Evolutionary conservation across 2,888 invertebrate species (phyloP).

Genomic region (Apamea monoglypha): DNA sequence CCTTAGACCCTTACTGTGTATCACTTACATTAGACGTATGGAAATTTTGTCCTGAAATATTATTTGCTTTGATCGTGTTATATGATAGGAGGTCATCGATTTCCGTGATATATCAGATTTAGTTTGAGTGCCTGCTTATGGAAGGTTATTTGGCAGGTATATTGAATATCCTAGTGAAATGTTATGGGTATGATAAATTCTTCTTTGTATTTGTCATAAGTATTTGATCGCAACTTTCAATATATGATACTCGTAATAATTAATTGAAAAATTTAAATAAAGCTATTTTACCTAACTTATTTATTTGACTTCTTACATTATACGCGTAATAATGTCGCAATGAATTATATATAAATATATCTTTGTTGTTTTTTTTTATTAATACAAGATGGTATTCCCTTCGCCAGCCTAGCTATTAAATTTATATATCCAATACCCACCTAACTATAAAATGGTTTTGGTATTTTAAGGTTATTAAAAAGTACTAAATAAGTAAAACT

Average conservation of each 20-base stretch:
- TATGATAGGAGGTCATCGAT: constrained; percentile 59
- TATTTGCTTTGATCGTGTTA: constrained; percentile 81
- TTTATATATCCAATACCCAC: not conserved
- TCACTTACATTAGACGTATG: constrained; percentile 86
- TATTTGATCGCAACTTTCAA: not conserved
- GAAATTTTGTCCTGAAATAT: constrained; percentile 82
- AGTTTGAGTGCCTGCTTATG: constrained; percentile 21
- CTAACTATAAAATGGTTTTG: not conserved
- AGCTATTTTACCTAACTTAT: too few species aligned
- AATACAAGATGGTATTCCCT: not conserved
- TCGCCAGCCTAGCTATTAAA: not conserved
- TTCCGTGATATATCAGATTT: constrained; percentile 45
- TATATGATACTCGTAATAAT: too few species aligned
- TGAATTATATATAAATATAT: not conserved
- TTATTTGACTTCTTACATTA: not conserved
- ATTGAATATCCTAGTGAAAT: not conserved
- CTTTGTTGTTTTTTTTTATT: not conserved
- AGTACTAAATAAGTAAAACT: not conserved
- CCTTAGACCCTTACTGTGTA: constrained; percentile 83
- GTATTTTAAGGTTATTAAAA: not conserved
- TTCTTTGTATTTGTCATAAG: not conserved
- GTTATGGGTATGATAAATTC: not conserved
- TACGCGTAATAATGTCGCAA: not conserved
- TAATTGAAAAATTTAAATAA: not conserved
- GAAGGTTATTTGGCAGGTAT: constrained; percentile 4